phyloP scores from a whole-genome alignment of 2,113 vertebrate species.

The Trogon surrucura region DNA sequence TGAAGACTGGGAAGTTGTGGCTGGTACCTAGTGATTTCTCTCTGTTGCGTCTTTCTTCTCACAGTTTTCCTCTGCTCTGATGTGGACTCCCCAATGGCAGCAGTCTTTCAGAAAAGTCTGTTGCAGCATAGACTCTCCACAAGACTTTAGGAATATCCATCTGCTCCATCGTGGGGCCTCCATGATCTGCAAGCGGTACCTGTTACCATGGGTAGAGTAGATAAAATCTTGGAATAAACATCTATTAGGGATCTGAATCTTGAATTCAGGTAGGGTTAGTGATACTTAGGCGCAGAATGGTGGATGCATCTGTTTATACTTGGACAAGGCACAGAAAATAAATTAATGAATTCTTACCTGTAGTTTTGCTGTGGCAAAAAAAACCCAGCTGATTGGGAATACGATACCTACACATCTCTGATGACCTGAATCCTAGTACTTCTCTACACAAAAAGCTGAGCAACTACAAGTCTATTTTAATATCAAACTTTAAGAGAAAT shows the following conservation, averaged over 20 bases:
- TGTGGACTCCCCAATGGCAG: background rate
- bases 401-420: background rate
- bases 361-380: background rate
- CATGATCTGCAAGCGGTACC: background rate
- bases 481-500: background rate
- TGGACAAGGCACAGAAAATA: background rate
- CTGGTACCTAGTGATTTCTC: background rate
- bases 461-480: background rate
- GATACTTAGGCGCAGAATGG: background rate
- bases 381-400: background rate
- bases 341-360: accelerated
- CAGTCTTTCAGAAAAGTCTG: background rate
- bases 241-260: background rate
- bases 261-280: background rate
- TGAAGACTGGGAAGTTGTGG: background rate
- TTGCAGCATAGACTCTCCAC: accelerated
- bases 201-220: background rate
- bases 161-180: background rate
- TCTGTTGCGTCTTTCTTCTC: background rate
- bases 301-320: background rate
- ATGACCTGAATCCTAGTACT: background rate
- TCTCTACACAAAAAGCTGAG: background rate
- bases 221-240: background rate
- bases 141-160: background rate
- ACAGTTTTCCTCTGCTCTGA: background rate